Evolutionary conservation across 2,797 vertebrate genomes (phyloP), one percentile per base, ranked within the genome.

Genomic region (Semaprochilodus insignis): DNA sequence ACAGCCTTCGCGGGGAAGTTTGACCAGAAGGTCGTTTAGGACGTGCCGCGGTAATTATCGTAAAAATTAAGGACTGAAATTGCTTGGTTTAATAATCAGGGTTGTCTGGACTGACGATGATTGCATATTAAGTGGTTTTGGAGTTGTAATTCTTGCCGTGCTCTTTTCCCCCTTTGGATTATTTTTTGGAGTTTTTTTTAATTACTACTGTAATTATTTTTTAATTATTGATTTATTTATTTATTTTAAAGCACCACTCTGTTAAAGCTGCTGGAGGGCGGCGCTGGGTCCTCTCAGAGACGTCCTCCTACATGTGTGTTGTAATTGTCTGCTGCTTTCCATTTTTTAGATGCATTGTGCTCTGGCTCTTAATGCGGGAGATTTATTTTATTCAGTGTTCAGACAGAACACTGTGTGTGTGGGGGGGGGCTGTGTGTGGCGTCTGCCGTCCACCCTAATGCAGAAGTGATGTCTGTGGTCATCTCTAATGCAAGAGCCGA

Each of bases 21-120:
- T 23, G 15, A 23, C 17, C 62, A 59, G 27, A 71, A 77, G 36
- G 67, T 77, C 52, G 34, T 55, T 34, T 3, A 27, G 27, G 83
- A n/a, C 69, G 72, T 57, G 51, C 52, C n/a, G 40, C 0, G 44
- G 34, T 19, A 67, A 74, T 74, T 73, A 73, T 55, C 3, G 51
- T 17, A 60, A 74, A 81, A 85, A 78, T 54, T 7, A 36, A 27
- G n/a, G 54, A 62, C 59, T 54, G 71, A 31, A 62, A 81, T 74
- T 78, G 62, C 59, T 59, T 55, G 74, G 19, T 63, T 31, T 66
- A 34, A 27, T 57, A 44, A 54, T 10, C 62, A 67, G 65, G 67
- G 11, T 16, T 73, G 74, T 62, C 78, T 77, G 51, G 66, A 48
- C 1, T 48, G 44, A 73, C 76, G 60, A 40, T 71, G 72, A 81